Evolutionary conservation across 2,113 vertebrate genomes (phyloP), one percentile per base, ranked within the genome.

Genomic region (Thymallus thymallus): DNA sequence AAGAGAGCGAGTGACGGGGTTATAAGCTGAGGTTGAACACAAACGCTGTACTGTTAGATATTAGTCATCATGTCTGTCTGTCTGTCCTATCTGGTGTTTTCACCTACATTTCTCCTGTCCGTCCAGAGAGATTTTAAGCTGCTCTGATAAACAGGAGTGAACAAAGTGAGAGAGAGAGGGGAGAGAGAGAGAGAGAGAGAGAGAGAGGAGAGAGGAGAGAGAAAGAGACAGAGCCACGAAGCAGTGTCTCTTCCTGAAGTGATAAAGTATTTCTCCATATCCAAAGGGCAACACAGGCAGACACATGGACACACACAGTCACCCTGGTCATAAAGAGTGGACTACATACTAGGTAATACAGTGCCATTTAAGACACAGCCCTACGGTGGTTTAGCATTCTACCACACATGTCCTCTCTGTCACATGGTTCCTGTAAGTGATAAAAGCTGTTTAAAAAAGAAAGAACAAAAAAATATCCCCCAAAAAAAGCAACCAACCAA

Each of bases 391-490:
- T 41, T 41, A 41, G 9, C 35, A 62, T 73, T 41, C 63, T 32
- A 1, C 1, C 80, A 72, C 77, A 82, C 78, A 79, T 80, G 83
- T 80, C 68, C 35, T 51, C 35, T 41, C 70, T 75, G 75, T 65
- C 75, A 78, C 64, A 64, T 73, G 75, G 74, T 75, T 70, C 77
- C 82, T 87, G 69, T 46, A 84, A 88, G 84, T 82, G 82, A 84
- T 88, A 85, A 87, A 88, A 85, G 71, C 83, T 69, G 79, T 79
- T 84, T 41, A 81, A 80, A 83, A 23, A 20, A 76, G 13, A 35
- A n/a, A n/a, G n/a, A n/a, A n/a, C n/a, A n/a, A n/a, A n/a, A n/a
- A n/a, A n/a, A n/a, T n/a, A n/a, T n/a, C n/a, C 35, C 35, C 35
- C 35, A 0, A 30, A 46, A 72, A 63, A 68, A 6, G 4, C 60